A percentile compares a stretch with the other conserved stretches of the same genome.
phyloP scores from a whole-genome alignment of 2,113 vertebrate genomes.

The Dipodomys stephensi region DNA sequence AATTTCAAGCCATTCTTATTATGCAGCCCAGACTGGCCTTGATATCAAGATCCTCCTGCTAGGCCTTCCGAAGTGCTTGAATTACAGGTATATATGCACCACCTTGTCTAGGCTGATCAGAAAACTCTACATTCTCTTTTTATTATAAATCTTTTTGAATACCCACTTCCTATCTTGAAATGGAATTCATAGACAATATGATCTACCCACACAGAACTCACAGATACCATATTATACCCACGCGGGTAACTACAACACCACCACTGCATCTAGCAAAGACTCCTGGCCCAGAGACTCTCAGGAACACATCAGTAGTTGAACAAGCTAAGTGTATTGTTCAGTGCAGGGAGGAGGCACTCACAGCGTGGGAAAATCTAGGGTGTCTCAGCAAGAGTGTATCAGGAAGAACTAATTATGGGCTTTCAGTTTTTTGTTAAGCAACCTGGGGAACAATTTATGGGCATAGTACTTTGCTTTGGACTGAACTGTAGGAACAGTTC shows the following conservation, averaged over 20 bases:
- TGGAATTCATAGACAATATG: not conserved
- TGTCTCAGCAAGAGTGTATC: not conserved
- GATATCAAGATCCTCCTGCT: not conserved
- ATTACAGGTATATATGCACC: no score
- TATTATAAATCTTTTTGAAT: not conserved
- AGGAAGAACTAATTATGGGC: not conserved
- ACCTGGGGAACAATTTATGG: not conserved
- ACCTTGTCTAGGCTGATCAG: not conserved
- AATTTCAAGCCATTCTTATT: not conserved
- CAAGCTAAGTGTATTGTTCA: not conserved
- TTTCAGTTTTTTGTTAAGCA: not conserved
- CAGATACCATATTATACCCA: no score
- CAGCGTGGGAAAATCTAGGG: not conserved
- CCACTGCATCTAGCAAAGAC: not conserved
- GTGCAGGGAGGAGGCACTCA: not conserved
- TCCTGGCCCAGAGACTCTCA: not conserved
- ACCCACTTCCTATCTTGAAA: not conserved
- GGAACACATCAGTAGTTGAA: not conserved
- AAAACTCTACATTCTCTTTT: not conserved
- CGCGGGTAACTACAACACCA: not conserved
- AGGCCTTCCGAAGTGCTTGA: no score
- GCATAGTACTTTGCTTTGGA: not conserved
- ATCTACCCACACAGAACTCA: not conserved
- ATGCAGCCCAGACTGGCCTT: not conserved
- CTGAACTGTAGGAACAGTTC: not conserved